Base-by-base conservation (phyloP, 2,113 vertebrate genomes). In the Neoarius graeffei region DNA sequence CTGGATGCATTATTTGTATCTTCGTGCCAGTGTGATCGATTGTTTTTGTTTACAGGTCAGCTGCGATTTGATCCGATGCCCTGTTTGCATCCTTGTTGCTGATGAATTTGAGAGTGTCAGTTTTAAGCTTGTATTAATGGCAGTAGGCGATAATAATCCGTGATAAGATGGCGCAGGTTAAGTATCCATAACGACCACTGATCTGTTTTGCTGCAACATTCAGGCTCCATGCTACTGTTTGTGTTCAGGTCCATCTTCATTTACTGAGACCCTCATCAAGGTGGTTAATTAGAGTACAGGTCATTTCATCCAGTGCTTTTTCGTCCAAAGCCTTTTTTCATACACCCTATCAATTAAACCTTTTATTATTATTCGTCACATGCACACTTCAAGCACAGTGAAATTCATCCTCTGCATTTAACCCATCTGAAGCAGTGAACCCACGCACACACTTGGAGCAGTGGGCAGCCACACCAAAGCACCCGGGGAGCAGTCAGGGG, bases 111-210 rank as follows among this genome's bases (percentile, higher is more conserved):
- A 13, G 0, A n/a, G 5, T 56, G 54, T 67, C 62, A 56, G 19
- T 30, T 62, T 73, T 50, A 56, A n/a, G 20, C 48, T 27, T 27
- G 0, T 60, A 67, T 86, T 80, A 30, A 79, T 85, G 17, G 27
- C 35, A n/a, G 25, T 56, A 50, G 57, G 42, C 59, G n/a, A 7
- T 79, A 19, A 1, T 42, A 67, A 86, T 71, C 76, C 15, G 76
- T 19, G 66, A 67, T 80, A 82, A 85, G 67, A 86, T 89, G 88
- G 66, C 67, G 88, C 83, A 85, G 64, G 84, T 81, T 54, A 81
- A 30, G 83, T 76, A 62, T 30, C 87, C 23, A 20, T 80, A 84
- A 25, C 30, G 4, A 60, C 77, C 42, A 81, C 66, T 1, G 62
- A 50, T 13, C 4, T 71, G 73, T 85, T 82, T 83, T 23, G 30